phyloP scores from a whole-genome alignment of 1,140 invertebrate species.

The honey bee (Apis mellifera) region Amel_HAv3.1 CM009938.2:9830001-9830500 shows the following conservation, averaged over 20 bases:
- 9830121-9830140: slow-evolving; percentile 46
- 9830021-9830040: background rate
- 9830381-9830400: background rate
- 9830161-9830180: slow-evolving; percentile 41
- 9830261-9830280: no score
- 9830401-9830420: no score
- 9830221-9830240: slow-evolving; percentile 14
- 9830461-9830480: no score
- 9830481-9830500: no score
- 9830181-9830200: slow-evolving; percentile 1
- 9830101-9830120: slow-evolving; percentile 46
- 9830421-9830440: no score
- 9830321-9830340: background rate
- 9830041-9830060: slow-evolving; percentile 10
- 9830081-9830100: background rate
- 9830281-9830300: background rate
- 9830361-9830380: background rate
- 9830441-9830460: no score
- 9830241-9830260: slow-evolving; percentile 2
- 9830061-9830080: slow-evolving; percentile 14
- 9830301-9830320: background rate
- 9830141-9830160: slow-evolving; percentile 23
- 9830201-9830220: slow-evolving; percentile 22
- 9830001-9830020: background rate
- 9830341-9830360: background rate